A percentile compares a stretch with the other conserved stretches of the same genome.
These are phyloP conservation scores for Drosophila willistoni DNA, from an alignment of 1,140 invertebrate genomes.

Conservation along the genomic window DNA sequence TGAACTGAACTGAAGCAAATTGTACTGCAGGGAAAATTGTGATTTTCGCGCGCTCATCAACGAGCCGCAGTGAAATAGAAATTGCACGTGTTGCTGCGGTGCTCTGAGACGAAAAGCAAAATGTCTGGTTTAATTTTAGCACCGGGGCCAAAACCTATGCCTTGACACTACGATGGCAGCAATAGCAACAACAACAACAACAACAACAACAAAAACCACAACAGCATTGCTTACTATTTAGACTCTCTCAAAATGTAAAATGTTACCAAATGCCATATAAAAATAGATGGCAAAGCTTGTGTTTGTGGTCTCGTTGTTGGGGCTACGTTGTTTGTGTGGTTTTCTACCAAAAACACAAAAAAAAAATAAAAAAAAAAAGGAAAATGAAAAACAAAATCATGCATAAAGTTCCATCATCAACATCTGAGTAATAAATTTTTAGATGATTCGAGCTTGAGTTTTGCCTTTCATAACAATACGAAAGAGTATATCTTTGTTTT, in stretches of 20 bases:
- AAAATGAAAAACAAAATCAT: constrained; percentile 42
- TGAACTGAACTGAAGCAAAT: constrained; percentile 62
- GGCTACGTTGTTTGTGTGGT: constrained; percentile 26
- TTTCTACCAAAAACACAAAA: background rate
- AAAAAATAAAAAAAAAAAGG: background rate
- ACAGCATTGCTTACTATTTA: constrained; percentile 73
- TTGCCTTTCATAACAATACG: constrained; percentile 26
- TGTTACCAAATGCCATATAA: constrained; percentile 70
- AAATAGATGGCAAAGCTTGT: constrained; percentile 61
- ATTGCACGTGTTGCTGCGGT: constrained; percentile 68
- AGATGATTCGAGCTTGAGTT: constrained; percentile 59
- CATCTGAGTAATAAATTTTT: constrained; percentile 73
- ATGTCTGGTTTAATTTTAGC: constrained; percentile 79
- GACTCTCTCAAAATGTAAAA: constrained; percentile 66
- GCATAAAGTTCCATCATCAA: constrained; percentile 64
- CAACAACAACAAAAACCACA: constrained; percentile 56
- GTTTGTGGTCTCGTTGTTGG: constrained; percentile 22
- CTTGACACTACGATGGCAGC: constrained; percentile 63
- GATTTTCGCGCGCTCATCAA: constrained; percentile 77
- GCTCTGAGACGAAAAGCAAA: constrained; percentile 56
- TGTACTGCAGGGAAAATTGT: constrained; percentile 78
- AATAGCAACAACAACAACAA: constrained; percentile 51
- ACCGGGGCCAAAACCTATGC: constrained; percentile 51
- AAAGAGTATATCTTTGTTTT: background rate
- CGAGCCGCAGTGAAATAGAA: constrained; percentile 42